Evolutionary conservation across 2,888 invertebrate species (phyloP), one percentile per base, ranked within the genome.

Genomic region (Malachius bipustulatus): DNA sequence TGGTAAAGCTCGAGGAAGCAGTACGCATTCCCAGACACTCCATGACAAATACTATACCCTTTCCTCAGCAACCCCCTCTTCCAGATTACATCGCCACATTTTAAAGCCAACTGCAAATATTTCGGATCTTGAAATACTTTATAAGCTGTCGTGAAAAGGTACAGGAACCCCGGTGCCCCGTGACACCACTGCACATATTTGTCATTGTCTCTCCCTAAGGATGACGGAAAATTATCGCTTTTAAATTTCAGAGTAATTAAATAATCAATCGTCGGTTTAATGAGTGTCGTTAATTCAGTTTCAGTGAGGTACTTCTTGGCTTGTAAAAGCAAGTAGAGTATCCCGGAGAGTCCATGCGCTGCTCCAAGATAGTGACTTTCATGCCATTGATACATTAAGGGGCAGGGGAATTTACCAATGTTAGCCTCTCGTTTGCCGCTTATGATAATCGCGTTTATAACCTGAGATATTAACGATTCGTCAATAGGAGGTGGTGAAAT

Each of bases 161-260:
- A 74, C 9, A 84, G 70, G 64, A 83, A 82, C 26, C 89, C 89
- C 11, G 90, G 85, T 13, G 89, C 85, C n/a, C 91, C 91, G 57
- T 91, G 90, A 62, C 91, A 91, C 90, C 90, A 91, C 51, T 91
- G 91, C 12, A 91, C 76, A 42, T 89, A 69, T 59, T 72, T 75
- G 57, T 91, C 90, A 16, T 70, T 63, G 29, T 62, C 63, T 42
- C 72, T 78, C 14, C 73, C 77, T 15, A 81, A 47, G 0, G 87
- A 87, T 0, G 88, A 87, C 1, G 83, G 83, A 55, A 78, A 82
- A 62, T 83, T 83, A 2, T 77, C 77, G 47, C 73, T 73, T 6
- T 67, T 52, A 51, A 69, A 77, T 37, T 56, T 67, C 46, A 71
- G 60, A 14, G 54, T 62, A 27, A 71, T 51, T 36, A 82, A 59